Percentiles rank a stretch among this genome's conserved stretches.
Conservation (phyloP, 2,888 invertebrate genomes). For the Cyclophora punctaria region DNA sequence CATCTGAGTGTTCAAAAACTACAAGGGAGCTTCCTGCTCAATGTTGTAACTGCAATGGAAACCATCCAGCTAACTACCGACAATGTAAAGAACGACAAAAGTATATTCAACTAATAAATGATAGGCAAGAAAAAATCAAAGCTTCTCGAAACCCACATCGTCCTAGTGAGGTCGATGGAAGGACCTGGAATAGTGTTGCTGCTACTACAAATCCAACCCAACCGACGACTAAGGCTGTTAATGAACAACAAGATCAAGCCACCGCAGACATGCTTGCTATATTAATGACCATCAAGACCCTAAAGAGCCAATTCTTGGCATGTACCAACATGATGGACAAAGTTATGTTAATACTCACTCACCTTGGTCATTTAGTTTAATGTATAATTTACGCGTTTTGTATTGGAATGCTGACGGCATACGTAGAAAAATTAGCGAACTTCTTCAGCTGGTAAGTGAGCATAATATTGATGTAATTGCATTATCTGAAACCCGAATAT, state of each 20-base stretch:
- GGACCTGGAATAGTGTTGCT: background rate
- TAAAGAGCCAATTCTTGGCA: slow-evolving; percentile 4
- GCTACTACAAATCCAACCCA: background rate
- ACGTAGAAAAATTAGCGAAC: slow-evolving; percentile 3
- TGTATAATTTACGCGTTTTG: background rate
- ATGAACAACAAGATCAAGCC: background rate
- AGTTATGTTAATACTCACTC: slow-evolving; percentile 6
- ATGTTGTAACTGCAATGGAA: slow-evolving; percentile 4
- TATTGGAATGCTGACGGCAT: slow-evolving; percentile 9
- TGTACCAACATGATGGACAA: slow-evolving; percentile 7
- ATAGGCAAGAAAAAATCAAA: background rate
- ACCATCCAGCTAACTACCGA: slow-evolving; percentile 7
- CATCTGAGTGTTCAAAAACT: background rate
- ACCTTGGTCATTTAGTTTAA: slow-evolving; percentile 9
- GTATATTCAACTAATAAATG: background rate
- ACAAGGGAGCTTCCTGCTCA: background rate
- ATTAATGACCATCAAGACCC: slow-evolving; percentile 1
- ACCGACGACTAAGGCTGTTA: background rate
- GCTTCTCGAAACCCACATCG: background rate
- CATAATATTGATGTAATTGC: slow-evolving; percentile 2
- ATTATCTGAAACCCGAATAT: slow-evolving; percentile 4
- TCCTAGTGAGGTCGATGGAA: background rate
- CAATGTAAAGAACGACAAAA: slow-evolving; percentile 5
- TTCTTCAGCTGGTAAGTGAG: slow-evolving; percentile 1
- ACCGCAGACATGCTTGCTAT: slow-evolving; percentile 4